These are phyloP conservation scores for Propsilocerus akamusi DNA, from an alignment of 1,140 invertebrate genomes.

Conservation along the genomic window DNA sequence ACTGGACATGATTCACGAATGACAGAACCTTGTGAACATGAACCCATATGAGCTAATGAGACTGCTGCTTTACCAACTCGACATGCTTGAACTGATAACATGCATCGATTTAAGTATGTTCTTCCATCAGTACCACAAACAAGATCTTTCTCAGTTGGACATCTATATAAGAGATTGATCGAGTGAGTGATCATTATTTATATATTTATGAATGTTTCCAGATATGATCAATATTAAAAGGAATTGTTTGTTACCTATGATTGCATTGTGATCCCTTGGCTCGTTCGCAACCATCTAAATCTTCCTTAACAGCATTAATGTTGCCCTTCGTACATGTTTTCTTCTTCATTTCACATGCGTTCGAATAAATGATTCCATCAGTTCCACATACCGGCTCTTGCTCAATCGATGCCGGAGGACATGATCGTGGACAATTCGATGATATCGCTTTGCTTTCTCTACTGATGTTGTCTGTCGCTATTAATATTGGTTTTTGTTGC, in stretches of 20 bases:
- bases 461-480: neutral
- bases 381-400: conserved; percentile 70
- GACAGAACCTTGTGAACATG: conserved; percentile 74
- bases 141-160: conserved; percentile 61
- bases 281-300: conserved; percentile 40
- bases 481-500: too few relatives aligned
- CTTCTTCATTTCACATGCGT: conserved; percentile 78
- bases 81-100: conserved; percentile 58
- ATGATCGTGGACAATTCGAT: conserved; percentile 55
- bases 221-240: too few relatives aligned
- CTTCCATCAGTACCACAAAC: conserved; percentile 81
- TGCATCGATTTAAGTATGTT: conserved; percentile 79
- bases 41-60: conserved; percentile 56
- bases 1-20: conserved; percentile 75
- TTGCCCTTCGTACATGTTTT: conserved; percentile 78
- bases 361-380: conserved; percentile 73
- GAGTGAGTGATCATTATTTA: too few relatives aligned
- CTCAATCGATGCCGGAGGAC: conserved; percentile 37
- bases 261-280: conserved; percentile 50
- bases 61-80: conserved; percentile 35
- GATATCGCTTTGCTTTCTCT: conserved; percentile 5
- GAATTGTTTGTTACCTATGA: too few relatives aligned
- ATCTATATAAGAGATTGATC: conserved; percentile 41
- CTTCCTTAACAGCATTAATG: conserved; percentile 21
- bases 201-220: too few relatives aligned